Percentiles rank a stretch among this genome's conserved stretches.
Evolutionary conservation across 2,113 vertebrate species (phyloP).

Genomic region (Paracanthobrama guichenoti): DNA sequence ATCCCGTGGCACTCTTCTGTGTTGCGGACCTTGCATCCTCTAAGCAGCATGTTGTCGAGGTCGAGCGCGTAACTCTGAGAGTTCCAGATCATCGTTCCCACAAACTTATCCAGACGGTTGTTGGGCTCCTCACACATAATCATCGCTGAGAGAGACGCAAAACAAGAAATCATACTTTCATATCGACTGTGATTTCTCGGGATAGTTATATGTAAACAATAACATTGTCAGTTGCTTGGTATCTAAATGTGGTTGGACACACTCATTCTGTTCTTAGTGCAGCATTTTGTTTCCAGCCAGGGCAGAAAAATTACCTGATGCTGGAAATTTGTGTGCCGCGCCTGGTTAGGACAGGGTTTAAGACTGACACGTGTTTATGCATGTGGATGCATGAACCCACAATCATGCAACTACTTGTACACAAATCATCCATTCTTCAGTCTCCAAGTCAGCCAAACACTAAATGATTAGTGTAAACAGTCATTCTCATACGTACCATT

Average conservation of each 20-base stretch:
- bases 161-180: neutral
- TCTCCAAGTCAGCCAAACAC: neutral
- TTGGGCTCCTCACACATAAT: slow-evolving; percentile 94
- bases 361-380: neutral
- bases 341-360: neutral
- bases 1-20: slow-evolving; percentile 85
- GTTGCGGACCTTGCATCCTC: slow-evolving; percentile 94
- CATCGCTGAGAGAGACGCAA: slow-evolving; percentile 70
- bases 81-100: slow-evolving; percentile 83
- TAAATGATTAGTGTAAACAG: neutral
- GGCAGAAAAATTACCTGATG: neutral
- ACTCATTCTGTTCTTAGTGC: neutral
- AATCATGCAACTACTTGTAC: neutral
- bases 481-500: slow-evolving; percentile 76
- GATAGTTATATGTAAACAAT: neutral
- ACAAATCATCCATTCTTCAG: neutral
- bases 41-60: slow-evolving; percentile 87
- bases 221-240: neutral
- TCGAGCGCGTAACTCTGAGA: slow-evolving; percentile 77
- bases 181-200: neutral
- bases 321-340: neutral
- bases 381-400: too few relatives aligned
- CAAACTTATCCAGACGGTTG: slow-evolving; percentile 94
- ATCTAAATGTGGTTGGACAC: neutral
- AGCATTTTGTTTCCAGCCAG: neutral